phyloP scores from a whole-genome alignment of 2,797 vertebrate genomes.

The Babyrousa celebensis region DNA sequence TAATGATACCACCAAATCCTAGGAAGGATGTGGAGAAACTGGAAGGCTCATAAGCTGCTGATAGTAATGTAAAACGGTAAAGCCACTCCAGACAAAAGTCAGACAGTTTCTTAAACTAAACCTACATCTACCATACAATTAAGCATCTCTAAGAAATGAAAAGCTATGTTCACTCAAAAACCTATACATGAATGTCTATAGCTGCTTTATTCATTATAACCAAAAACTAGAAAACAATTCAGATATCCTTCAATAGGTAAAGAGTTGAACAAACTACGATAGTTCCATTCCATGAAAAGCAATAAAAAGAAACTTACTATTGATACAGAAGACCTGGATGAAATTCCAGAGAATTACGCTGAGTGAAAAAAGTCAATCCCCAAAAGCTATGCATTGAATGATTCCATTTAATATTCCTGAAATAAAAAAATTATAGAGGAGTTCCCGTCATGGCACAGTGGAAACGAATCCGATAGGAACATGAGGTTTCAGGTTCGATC shows the following conservation, averaged over 20 bases:
- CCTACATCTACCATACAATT: not conserved
- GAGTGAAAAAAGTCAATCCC: not conserved
- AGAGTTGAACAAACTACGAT: not conserved
- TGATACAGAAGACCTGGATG: not conserved
- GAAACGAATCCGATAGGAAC: no score
- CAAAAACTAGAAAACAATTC: not conserved
- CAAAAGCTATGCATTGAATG: not conserved
- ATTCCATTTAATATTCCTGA: not conserved
- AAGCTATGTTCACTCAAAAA: not conserved
- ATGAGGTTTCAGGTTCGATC: no score
- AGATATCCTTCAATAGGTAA: not conserved
- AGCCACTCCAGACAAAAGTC: not conserved
- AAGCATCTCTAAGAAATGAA: not conserved
- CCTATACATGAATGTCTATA: not conserved
- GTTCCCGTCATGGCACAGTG: no score
- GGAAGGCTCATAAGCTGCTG: not conserved
- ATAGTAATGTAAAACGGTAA: not conserved
- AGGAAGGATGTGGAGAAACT: not conserved
- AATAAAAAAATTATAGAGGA: not conserved
- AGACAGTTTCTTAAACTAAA: not conserved
- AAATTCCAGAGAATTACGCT: constrained; percentile 32
- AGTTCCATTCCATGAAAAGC: not conserved
- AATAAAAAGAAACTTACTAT: constrained; percentile 15
- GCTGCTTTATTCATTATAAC: not conserved
- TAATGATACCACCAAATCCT: not conserved